phyloP scores from a whole-genome alignment of 2,113 vertebrate genomes.

The Candoia aspera region DNA sequence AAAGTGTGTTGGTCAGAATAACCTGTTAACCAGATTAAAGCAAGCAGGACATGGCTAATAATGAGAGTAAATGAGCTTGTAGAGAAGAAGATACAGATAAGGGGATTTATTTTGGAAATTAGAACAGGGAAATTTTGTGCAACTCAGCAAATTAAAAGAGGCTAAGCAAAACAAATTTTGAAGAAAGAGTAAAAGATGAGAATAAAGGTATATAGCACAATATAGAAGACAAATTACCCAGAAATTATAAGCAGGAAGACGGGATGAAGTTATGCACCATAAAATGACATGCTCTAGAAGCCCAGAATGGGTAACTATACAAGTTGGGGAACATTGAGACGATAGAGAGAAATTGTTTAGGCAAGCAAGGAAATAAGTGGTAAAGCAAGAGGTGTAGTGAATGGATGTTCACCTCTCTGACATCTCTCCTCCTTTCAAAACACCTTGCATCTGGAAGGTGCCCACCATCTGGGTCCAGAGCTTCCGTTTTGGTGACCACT shows the following conservation, averaged over 20 bases:
- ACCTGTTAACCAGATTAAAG: slow-evolving; percentile 58
- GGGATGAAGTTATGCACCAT: neutral
- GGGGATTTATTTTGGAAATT: slow-evolving; percentile 55
- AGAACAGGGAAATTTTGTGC: slow-evolving; percentile 21
- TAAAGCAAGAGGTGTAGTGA: too few species aligned
- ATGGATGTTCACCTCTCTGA: too few species aligned
- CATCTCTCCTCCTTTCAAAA: too few species aligned
- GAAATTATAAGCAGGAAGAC: neutral
- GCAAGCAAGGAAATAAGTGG: too few species aligned
- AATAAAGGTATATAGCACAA: neutral
- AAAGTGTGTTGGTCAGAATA: slow-evolving; percentile 56
- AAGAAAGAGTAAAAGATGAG: neutral
- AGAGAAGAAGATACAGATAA: slow-evolving; percentile 53
- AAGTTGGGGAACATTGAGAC: too few species aligned
- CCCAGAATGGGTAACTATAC: too few species aligned
- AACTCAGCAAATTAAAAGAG: slow-evolving; percentile 7
- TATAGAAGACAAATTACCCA: neutral
- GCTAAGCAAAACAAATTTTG: slow-evolving; percentile 14
- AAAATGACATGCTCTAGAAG: neutral
- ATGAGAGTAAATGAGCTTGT: slow-evolving; percentile 54
- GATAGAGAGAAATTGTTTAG: too few species aligned
- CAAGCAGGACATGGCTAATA: slow-evolving; percentile 60
- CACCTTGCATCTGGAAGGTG: too few species aligned
- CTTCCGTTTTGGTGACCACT: too few species aligned
- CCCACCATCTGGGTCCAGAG: too few species aligned